Evolutionary conservation across 2,888 invertebrate genomes (phyloP).

Genomic region (Elysia crispata): DNA sequence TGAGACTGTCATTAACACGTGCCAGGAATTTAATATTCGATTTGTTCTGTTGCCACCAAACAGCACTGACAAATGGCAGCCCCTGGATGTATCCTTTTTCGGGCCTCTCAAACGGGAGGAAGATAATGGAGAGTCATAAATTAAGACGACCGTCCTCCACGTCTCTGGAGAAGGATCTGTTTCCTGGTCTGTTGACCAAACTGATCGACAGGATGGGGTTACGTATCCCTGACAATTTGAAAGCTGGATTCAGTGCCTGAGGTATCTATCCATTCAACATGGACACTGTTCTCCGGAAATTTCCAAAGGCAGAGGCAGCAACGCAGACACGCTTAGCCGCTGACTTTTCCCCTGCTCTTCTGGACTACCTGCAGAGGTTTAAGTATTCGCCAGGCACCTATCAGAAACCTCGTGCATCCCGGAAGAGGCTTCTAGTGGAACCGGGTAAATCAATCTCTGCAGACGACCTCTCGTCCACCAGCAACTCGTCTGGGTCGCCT

Average conservation of each 20-base stretch:
- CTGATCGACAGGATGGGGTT: constrained; percentile 14
- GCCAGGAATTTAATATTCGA: constrained; percentile 71
- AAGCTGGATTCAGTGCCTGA: too few species aligned
- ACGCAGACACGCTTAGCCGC: too few species aligned
- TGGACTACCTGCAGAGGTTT: constrained; percentile 6
- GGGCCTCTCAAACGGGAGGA: constrained; percentile 34
- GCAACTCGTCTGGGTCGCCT: background rate
- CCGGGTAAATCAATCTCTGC: constrained; percentile 25
- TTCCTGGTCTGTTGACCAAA: constrained; percentile 12
- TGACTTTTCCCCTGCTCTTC: too few species aligned
- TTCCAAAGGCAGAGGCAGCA: too few species aligned
- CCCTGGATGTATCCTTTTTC: constrained; percentile 53
- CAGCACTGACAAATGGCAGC: constrained; percentile 55
- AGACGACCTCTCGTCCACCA: background rate
- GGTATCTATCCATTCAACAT: too few species aligned
- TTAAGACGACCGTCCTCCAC: background rate
- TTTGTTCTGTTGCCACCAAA: constrained; percentile 63
- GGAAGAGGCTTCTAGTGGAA: background rate
- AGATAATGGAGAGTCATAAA: constrained; percentile 15
- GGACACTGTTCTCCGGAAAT: too few species aligned
- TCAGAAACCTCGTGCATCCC: background rate
- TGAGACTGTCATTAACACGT: constrained; percentile 61
- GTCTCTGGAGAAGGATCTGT: constrained; percentile 3
- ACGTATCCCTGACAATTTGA: too few species aligned
- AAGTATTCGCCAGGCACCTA: background rate